A percentile compares a stretch with the other conserved stretches of the same genome.
Conservation (phyloP, 2,797 vertebrate genomes). For the Gallinago nigripennis region DNA sequence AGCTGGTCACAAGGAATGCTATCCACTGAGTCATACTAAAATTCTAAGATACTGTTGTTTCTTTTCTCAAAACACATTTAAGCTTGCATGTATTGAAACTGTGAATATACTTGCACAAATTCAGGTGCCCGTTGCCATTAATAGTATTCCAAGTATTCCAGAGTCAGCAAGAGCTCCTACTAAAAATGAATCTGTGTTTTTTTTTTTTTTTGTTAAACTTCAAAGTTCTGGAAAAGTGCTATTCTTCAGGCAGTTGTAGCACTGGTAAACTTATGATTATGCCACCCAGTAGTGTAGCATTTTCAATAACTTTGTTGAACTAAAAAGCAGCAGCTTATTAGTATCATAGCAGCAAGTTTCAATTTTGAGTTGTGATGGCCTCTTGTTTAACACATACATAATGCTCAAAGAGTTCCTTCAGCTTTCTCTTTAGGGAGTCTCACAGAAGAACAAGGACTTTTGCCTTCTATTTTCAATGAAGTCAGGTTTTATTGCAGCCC, state of each 20-base stretch:
- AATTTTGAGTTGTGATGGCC: background rate
- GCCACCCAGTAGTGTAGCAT: background rate
- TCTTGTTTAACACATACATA: background rate
- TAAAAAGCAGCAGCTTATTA: background rate
- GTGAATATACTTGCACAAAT: background rate
- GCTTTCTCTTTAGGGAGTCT: background rate
- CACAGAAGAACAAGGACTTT: background rate
- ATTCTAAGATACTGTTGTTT: background rate
- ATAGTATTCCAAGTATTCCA: background rate
- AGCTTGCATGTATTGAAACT: background rate
- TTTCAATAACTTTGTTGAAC: background rate
- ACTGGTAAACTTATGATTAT: background rate
- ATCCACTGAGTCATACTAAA: background rate
- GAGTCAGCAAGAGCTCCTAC: background rate
- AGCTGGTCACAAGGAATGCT: background rate
- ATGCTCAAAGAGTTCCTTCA: background rate
- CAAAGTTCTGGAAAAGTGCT: background rate
- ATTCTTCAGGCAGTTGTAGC: background rate
- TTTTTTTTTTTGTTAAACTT: background rate
- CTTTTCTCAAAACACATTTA: background rate
- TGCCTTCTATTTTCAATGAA: constrained; percentile 30
- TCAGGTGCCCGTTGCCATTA: background rate
- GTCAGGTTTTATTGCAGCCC: background rate
- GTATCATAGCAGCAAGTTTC: background rate
- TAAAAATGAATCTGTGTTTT: background rate